Base-by-base conservation (phyloP, 2,888 invertebrate genomes). In the Drosophila nr. perissopoda region DNA sequence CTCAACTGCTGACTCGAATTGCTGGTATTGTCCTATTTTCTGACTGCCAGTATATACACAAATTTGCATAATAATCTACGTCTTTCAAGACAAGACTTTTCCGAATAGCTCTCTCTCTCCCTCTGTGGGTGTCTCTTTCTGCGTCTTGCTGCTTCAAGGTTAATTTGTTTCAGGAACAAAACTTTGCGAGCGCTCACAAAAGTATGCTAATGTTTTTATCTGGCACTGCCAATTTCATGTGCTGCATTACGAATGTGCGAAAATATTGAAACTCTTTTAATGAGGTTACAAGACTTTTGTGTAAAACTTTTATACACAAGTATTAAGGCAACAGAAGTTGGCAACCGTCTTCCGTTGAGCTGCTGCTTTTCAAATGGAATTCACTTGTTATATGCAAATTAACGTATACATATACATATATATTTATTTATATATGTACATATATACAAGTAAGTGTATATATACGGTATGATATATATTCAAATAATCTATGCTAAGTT, bases 1-100 rank as follows among this genome's bases (percentile, higher is more conserved):
- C 56, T 54, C 27, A 48, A 45, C 49, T 40, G n/a, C 56, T 53
- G 53, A 29, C 21, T 69, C 56, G 52, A 52, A 45, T 21, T 59
- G 68, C 67, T 69, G 63, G 57, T 75, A 70, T 87, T 87, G 87
- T 84, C 72, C 60, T 69, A 71, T 66, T 65, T 48, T 36, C 54
- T n/a, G 27, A 38, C 27, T 72, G 69, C 56, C 52, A 25, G 62
- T 53, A 54, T 31, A 54, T 62, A 63, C 42, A 66, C 74, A 79
- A 78, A 87, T 88, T 87, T 87, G 84, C 89, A 88, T 87, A 88
- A 84, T 84, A 82, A 87, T 74, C 80, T 69, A 61, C 60, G 69
- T 69, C 58, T 69, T 61, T 71, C 13, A 54, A 54, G 65, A 29
- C 67, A 65, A 27, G 38, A 48, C 65, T 36, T 45, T 45, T 4